A percentile compares a stretch with the other conserved stretches of the same genome.
phyloP scores from a whole-genome alignment of 1,140 invertebrate species.

The Bursaphelenchus mucronatus region DNA sequence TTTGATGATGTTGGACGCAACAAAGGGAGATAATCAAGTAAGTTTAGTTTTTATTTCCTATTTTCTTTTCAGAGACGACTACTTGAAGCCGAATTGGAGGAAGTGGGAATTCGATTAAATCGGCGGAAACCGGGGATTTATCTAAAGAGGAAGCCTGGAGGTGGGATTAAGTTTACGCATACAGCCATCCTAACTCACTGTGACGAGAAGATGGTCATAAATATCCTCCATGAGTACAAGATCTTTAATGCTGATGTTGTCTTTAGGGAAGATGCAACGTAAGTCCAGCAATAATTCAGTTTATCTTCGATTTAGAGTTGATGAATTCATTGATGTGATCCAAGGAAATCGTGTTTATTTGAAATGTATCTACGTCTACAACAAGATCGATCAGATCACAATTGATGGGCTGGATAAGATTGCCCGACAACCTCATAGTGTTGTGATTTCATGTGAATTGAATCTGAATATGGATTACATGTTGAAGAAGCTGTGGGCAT shows the following conservation, averaged over 20 bases:
- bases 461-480: slow-evolving; percentile 95
- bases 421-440: slow-evolving; percentile 79
- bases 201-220: slow-evolving; percentile 94
- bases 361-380: slow-evolving; percentile 75
- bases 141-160: slow-evolving; percentile 85
- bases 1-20: slow-evolving; percentile 93
- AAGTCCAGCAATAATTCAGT: slow-evolving; percentile 4
- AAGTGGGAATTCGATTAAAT: slow-evolving; percentile 91
- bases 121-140: slow-evolving; percentile 93
- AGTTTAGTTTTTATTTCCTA: slow-evolving; percentile 8
- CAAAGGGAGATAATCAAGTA: slow-evolving; percentile 69
- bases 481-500: slow-evolving; percentile 86
- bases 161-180: slow-evolving; percentile 96
- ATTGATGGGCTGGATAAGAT: slow-evolving; percentile 96
- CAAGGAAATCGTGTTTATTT: slow-evolving; percentile 93
- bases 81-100: slow-evolving; percentile 95
- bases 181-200: slow-evolving; percentile 86
- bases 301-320: slow-evolving; percentile 65
- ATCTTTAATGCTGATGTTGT: slow-evolving; percentile 96
- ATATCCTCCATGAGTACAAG: slow-evolving; percentile 97
- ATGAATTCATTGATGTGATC: slow-evolving; percentile 98
- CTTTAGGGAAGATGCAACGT: slow-evolving; percentile 87
- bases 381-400: slow-evolving; percentile 99
- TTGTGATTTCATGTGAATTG: slow-evolving; percentile 99
- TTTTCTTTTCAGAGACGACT: slow-evolving; percentile 81